phyloP scores from a whole-genome alignment of 2,797 vertebrate genomes.

The Sphenopsis melanotis region DNA sequence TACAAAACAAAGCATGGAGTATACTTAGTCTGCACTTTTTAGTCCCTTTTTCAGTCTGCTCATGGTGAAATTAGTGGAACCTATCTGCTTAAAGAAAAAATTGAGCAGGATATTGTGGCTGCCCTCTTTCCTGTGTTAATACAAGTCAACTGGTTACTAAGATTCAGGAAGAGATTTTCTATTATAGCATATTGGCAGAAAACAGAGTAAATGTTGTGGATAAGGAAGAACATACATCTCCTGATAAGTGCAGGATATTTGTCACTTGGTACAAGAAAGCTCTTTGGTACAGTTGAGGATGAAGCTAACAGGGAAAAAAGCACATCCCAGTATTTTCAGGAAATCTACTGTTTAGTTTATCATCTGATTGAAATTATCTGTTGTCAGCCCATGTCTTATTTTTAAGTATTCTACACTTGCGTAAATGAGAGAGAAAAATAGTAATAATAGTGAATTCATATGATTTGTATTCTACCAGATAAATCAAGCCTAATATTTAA shows the following conservation, averaged over 20 bases:
- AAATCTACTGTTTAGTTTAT: background rate
- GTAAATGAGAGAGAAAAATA: background rate
- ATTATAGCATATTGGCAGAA: background rate
- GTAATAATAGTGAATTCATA: background rate
- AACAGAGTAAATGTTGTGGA: background rate
- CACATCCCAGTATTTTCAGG: background rate
- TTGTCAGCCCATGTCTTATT: background rate
- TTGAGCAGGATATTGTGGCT: background rate
- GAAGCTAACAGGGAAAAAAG: background rate
- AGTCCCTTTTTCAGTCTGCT: background rate
- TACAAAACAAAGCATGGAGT: background rate
- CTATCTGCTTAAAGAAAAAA: background rate
- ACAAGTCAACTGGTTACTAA: background rate
- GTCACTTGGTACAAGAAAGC: background rate
- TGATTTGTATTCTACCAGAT: background rate
- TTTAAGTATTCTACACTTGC: background rate
- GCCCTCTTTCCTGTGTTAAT: background rate
- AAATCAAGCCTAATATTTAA: background rate
- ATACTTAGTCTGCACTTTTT: background rate
- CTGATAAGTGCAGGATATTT: accelerated
- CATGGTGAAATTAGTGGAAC: background rate
- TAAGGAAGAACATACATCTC: background rate
- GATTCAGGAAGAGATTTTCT: background rate
- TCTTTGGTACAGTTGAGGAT: background rate
- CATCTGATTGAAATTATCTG: background rate